Percentiles rank a stretch among this genome's conserved stretches.
Conservation (phyloP, 1,140 invertebrate genomes). For the Nixonia krombeini region DNA sequence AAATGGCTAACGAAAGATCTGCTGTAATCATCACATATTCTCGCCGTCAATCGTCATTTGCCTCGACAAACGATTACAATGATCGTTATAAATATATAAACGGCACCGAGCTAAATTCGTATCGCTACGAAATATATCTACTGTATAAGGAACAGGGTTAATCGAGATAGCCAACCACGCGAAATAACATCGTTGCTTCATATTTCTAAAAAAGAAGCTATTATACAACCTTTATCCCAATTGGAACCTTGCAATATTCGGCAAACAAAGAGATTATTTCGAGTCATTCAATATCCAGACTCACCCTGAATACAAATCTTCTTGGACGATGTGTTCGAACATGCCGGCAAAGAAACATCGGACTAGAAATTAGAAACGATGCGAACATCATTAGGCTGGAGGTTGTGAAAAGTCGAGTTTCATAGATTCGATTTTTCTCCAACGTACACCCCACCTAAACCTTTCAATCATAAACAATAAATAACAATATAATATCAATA, state of each 20-base stretch:
- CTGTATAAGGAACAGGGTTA: slow-evolving; percentile 22
- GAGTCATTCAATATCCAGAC: slow-evolving; percentile 13
- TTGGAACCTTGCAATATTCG: slow-evolving; percentile 7
- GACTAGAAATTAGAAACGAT: slow-evolving; percentile 28
- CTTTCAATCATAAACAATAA: slow-evolving; percentile 17
- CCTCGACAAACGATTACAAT: slow-evolving; percentile 49
- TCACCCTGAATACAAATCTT: slow-evolving; percentile 20
- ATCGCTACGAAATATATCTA: slow-evolving; percentile 33
- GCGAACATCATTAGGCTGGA: slow-evolving; percentile 20
- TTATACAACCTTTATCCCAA: slow-evolving; percentile 15
- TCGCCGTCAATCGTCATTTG: slow-evolving; percentile 45
- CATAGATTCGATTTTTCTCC: neutral
- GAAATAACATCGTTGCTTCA: slow-evolving; percentile 12
- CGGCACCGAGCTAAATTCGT: slow-evolving; percentile 48
- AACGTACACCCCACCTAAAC: slow-evolving; percentile 4
- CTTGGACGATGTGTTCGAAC: slow-evolving; percentile 14
- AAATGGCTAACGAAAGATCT: too few species aligned
- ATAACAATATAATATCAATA: slow-evolving; percentile 26
- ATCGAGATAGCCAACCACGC: slow-evolving; percentile 15
- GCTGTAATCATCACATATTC: slow-evolving; percentile 36
- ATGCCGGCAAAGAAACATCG: slow-evolving; percentile 21
- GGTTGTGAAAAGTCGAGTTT: too few species aligned
- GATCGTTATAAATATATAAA: slow-evolving; percentile 61
- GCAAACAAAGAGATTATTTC: slow-evolving; percentile 15
- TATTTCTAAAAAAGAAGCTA: slow-evolving; percentile 22